Evolutionary conservation across 2,113 vertebrate genomes (phyloP).

Genomic region (Mormyrus lacerda): DNA sequence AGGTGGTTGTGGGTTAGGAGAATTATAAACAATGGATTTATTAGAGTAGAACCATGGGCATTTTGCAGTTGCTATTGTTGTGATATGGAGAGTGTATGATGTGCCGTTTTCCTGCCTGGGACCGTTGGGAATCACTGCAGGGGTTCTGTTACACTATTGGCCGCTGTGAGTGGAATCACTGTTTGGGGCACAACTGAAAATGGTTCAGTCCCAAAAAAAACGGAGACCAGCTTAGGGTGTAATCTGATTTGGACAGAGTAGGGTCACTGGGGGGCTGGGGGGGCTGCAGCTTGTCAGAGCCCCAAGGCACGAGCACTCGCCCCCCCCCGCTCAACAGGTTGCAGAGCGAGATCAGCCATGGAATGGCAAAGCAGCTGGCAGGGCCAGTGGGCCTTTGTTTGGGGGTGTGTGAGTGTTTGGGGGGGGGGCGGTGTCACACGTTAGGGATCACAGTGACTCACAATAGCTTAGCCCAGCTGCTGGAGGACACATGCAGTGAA

Average conservation of each 20-base stretch:
- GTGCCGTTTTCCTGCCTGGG: neutral
- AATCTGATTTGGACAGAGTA: neutral
- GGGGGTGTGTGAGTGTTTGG: constrained; percentile 25
- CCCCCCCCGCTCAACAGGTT: constrained; percentile 29
- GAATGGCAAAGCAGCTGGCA: constrained; percentile 47
- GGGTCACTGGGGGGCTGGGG: neutral
- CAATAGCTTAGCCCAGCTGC: neutral
- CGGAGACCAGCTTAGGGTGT: neutral
- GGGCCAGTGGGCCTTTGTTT: constrained; percentile 37
- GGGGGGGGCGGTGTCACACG: constrained; percentile 20
- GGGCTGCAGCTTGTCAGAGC: neutral
- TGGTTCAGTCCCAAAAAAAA: neutral
- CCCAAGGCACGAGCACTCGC: neutral
- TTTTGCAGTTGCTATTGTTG: neutral
- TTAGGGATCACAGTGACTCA: constrained; percentile 4
- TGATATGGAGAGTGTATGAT: neutral
- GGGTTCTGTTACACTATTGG: neutral
- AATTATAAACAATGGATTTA: neutral
- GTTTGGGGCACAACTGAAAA: neutral
- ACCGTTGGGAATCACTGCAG: neutral
- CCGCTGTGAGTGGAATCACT: neutral
- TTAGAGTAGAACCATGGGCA: neutral
- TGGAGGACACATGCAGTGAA: neutral
- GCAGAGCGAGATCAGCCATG: constrained; percentile 17
- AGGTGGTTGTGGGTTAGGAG: neutral